Percentiles rank a stretch among this genome's conserved stretches.
These are phyloP conservation scores for Phaethon lepturus DNA, from an alignment of 2,113 vertebrate species.

Conservation along the genomic window DNA sequence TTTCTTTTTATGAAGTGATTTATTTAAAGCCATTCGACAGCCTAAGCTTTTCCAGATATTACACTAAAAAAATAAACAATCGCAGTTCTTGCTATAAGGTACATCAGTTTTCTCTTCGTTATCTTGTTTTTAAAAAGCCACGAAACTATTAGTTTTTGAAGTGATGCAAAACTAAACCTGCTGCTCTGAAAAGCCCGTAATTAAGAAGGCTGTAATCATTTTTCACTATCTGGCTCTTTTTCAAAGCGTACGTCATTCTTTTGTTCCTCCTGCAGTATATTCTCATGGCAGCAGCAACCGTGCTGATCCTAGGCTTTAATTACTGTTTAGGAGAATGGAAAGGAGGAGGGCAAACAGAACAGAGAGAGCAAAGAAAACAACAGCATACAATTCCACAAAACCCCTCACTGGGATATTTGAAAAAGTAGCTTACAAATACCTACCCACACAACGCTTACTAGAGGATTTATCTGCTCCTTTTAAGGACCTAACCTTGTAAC, in stretches of 20 bases:
- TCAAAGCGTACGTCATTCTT: slow-evolving; percentile 21
- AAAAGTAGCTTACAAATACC: not conserved
- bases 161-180: slow-evolving; percentile 56
- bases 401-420: not conserved
- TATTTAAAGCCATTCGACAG: slow-evolving; percentile 6
- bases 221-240: slow-evolving; percentile 49
- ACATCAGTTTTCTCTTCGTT: not conserved
- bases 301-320: slow-evolving; percentile 53
- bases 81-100: rapidly evolving
- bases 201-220: slow-evolving; percentile 49
- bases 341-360: not conserved
- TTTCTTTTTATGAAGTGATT: not conserved
- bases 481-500: not conserved
- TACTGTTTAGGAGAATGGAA: slow-evolving; percentile 23
- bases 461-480: not conserved
- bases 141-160: slow-evolving; percentile 17
- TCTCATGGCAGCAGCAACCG: slow-evolving; percentile 39
- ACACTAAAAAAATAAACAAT: not conserved
- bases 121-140: not conserved
- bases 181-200: slow-evolving; percentile 40
- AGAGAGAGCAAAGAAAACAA: not conserved
- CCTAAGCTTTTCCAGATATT: slow-evolving; percentile 1
- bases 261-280: slow-evolving; percentile 42
- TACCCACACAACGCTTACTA: not conserved
- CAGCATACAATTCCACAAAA: not conserved